phyloP scores from a whole-genome alignment of 2,888 invertebrate genomes.

The Gortyna flavago region DNA sequence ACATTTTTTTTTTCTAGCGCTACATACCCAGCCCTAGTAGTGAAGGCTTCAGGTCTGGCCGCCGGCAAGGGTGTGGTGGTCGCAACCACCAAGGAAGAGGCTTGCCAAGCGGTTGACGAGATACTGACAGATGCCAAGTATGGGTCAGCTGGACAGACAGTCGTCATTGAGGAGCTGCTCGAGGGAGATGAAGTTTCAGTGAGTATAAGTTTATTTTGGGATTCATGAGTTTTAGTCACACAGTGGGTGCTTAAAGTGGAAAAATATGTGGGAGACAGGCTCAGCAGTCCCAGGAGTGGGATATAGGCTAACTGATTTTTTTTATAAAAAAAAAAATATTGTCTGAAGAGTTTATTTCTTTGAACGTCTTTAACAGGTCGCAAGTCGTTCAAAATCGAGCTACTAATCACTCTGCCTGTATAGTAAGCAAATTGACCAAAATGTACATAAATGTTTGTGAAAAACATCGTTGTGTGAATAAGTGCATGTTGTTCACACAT shows the following conservation, averaged over 20 bases:
- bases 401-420: background rate
- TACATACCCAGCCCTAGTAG: conserved; percentile 94
- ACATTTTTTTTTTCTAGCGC: conserved; percentile 88
- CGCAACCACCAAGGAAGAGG: conserved; percentile 93
- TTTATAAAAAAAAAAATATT: too few relatives aligned
- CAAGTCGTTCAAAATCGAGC: background rate
- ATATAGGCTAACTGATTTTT: too few relatives aligned
- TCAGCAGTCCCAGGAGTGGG: too few relatives aligned
- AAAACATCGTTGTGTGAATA: conserved; percentile 8
- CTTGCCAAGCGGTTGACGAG: conserved; percentile 95
- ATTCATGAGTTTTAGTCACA: too few relatives aligned
- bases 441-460: background rate
- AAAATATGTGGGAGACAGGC: too few relatives aligned
- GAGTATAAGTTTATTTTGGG: conserved; percentile 71
- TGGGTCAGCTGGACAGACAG: conserved; percentile 94
- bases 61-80: conserved; percentile 99
- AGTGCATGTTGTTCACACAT: background rate
- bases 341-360: background rate
- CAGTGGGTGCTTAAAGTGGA: too few relatives aligned
- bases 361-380: background rate
- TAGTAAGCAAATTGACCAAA: background rate
- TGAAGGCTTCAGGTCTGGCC: conserved; percentile 98
- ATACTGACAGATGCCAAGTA: conserved; percentile 95
- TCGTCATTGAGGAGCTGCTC: conserved; percentile 97
- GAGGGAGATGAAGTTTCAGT: conserved; percentile 98